phyloP scores from a whole-genome alignment of 1,140 invertebrate species.

The Druon quercuslanigerum region DNA sequence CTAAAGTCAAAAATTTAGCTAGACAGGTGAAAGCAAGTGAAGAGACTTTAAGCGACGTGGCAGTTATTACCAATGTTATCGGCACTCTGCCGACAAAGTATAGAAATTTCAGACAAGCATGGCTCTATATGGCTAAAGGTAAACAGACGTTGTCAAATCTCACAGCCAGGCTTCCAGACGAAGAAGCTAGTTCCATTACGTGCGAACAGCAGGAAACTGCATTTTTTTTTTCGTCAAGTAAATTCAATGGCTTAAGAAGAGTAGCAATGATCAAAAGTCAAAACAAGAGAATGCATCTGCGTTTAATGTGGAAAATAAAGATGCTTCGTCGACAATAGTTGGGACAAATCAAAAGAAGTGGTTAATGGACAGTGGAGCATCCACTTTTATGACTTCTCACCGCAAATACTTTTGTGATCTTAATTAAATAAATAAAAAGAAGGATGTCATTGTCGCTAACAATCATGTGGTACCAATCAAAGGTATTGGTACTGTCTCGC shows the following conservation, averaged over 20 bases:
- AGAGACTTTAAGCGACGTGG: background rate
- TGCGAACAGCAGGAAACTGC: conserved; percentile 30
- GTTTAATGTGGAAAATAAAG: background rate
- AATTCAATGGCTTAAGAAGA: background rate
- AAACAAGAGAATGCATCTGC: background rate
- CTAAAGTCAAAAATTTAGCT: background rate
- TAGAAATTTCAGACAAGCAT: conserved; percentile 63
- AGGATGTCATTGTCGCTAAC: background rate
- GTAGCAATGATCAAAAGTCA: background rate
- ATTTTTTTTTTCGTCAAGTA: background rate
- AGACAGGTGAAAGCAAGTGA: background rate
- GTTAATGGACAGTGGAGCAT: background rate
- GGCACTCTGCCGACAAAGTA: conserved; percentile 48
- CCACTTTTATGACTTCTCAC: background rate
- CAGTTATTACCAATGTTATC: background rate
- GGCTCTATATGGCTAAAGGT: conserved; percentile 54
- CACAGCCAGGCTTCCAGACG: conserved; percentile 66
- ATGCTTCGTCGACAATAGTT: background rate
- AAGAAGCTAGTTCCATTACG: conserved; percentile 50
- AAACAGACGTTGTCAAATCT: conserved; percentile 54
- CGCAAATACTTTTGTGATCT: background rate
- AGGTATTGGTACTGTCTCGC: background rate
- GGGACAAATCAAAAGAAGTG: background rate
- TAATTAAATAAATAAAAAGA: background rate
- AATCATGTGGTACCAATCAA: background rate